Percentiles rank a stretch among this genome's conserved stretches.
Conservation (phyloP, 2,888 invertebrate species). For the Parnassius mnemosyne region DNA sequence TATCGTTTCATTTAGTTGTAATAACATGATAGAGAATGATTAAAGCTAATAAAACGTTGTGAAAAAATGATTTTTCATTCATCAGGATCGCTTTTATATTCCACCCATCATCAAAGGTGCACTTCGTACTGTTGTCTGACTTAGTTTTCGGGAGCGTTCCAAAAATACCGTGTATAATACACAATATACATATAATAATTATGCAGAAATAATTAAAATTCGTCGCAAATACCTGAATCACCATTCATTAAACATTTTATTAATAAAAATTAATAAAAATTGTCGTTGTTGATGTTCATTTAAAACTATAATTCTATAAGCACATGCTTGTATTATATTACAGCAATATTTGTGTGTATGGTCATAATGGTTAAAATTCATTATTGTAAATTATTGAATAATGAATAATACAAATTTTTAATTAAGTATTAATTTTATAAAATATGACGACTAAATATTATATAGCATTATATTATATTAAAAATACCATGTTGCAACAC, state of each 20-base stretch:
- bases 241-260: neutral
- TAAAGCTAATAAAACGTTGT: too few species aligned
- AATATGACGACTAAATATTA: neutral
- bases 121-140: too few species aligned
- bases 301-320: constrained; percentile 21
- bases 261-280: constrained; percentile 1
- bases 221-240: too few species aligned
- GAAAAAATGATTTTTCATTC: too few species aligned
- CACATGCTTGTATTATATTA: constrained; percentile 30
- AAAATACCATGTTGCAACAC: neutral
- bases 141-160: too few species aligned
- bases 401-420: neutral
- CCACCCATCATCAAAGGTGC: too few species aligned
- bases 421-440: neutral
- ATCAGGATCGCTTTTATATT: too few species aligned
- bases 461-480: neutral
- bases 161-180: too few species aligned
- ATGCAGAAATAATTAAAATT: neutral
- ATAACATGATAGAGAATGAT: too few species aligned
- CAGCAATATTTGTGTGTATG: neutral
- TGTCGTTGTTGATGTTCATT: constrained; percentile 21
- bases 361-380: neutral
- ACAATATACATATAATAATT: too few species aligned
- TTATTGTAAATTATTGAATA: neutral
- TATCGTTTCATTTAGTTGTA: too few species aligned